These are phyloP conservation scores for Serilophus lunatus DNA, from an alignment of 2,113 vertebrate genomes.

Conservation along the genomic window DNA sequence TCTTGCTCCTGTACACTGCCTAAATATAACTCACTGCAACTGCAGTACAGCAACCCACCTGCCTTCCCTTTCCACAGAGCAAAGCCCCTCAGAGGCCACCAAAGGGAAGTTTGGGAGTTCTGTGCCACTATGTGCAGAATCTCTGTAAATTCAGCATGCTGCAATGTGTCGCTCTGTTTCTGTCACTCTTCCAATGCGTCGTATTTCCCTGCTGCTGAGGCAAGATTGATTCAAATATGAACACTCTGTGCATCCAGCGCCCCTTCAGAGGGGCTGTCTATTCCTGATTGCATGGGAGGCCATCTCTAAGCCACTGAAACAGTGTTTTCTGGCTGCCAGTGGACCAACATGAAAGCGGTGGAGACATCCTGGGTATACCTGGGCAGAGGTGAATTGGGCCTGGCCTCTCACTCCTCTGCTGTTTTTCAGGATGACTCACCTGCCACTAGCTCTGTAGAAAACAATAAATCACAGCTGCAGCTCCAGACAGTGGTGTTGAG, in stretches of 20 bases:
- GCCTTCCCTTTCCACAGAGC: neutral
- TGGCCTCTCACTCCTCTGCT: neutral
- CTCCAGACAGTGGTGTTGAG: neutral
- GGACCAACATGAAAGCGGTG: neutral
- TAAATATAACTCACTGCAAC: fast-evolving
- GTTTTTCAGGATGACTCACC: neutral
- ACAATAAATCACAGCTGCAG: neutral
- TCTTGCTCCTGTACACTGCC: neutral
- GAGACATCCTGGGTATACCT: neutral
- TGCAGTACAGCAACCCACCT: fast-evolving
- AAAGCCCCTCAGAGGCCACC: neutral
- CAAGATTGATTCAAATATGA: neutral
- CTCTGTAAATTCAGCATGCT: neutral
- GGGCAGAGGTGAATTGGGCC: neutral
- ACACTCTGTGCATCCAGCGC: neutral
- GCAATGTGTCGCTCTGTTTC: neutral
- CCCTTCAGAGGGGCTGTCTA: neutral
- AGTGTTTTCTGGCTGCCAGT: neutral
- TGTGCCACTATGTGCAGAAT: neutral
- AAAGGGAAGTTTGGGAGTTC: neutral
- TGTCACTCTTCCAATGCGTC: neutral
- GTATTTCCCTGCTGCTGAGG: neutral
- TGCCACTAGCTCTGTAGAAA: neutral
- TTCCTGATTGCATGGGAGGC: neutral
- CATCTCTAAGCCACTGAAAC: neutral